Evolutionary conservation across 2,113 vertebrate genomes (phyloP), one percentile per base, ranked within the genome.

Genomic region (Zapus hudsonius): DNA sequence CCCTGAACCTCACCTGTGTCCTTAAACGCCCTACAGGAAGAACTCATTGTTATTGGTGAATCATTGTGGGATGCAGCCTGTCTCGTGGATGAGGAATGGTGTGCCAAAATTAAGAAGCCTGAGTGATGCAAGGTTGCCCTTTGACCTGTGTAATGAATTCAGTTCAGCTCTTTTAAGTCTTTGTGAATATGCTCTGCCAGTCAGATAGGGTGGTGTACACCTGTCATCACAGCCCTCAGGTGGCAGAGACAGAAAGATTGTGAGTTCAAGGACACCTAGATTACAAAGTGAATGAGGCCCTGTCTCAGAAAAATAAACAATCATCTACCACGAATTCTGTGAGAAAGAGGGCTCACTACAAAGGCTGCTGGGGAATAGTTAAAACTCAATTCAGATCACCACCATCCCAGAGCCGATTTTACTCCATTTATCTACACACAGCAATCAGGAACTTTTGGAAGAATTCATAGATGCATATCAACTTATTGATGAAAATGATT

Each of bases 1-100:
- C 66, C 91, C 69, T 87, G 92, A 80, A 69, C 72, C 72, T 95
- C 81, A 82, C 94, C 94, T 90, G 88, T 93, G 91, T 67, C 64
- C 91, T 79, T 76, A 57, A 57, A 87, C 75, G 55, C 90, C 81
- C 89, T 63, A 23, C 38, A 52, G 89, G 83, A 80, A 87, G 57
- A 72, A 63, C 74, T 80, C 42, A 22, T 95, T 95, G 78, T 90
- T 91, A 36, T 6, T 40, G 63, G 38, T 94, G 84, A 96, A 23
- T 97, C 89, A 93, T 5, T 76, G 42, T 59, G 78, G 69, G 74
- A 64, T 81, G 75, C 78, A 55, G 84, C 93, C 82, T 83, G 42
- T 89, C 85, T 94, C 40, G 0, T 93, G 38, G 70, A 10, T 66
- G 55, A 67, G 72, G 87, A 55, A 61, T 73, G 29, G 33, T 40